Base-by-base conservation (phyloP, 2,888 invertebrate species). In the Zygogramma bicolorata region DNA sequence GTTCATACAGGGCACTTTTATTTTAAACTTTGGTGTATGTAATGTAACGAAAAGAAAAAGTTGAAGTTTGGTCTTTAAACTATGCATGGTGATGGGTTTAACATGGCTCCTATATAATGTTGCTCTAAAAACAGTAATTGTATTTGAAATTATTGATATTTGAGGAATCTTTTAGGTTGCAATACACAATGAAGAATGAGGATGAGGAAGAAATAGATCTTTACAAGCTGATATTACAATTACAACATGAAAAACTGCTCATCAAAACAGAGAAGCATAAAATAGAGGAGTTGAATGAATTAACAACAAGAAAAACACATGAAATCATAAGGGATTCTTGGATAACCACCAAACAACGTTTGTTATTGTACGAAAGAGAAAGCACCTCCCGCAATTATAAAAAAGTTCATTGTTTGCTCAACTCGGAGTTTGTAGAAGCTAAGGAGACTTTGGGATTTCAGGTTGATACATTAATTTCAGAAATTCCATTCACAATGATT, bases 221-320 rank as follows among this genome's bases (percentile, higher is more conserved):
- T 13, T 83, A 78, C 70, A 92, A 93, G 80, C 86, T 94, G 75
- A 91, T 93, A 25, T 88, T 89, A 77, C 93, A 94, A 85, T 88
- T 97, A 78, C 91, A 94, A 70, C 92, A 95, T 85, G 98, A 98
- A 87, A 93, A 95, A 81, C 90, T 97, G 69, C 96, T 96, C 85
- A 94, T 97, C 68, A 92, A 92, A 79, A 93, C 95, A 2, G 97
- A 98, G 86, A 93, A 94, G 85, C 92, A 93, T 83, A 92, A 94
- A 85, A 91, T 96, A 82, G 93, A 93, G 81, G 91, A 90, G 81
- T 88, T 95, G 34, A 95, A 95, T 85, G 92, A 93, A 84, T 91
- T 93, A 82, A 89, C 91, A 20, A 83, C 87, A 61, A 87, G 86
- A 70, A 88, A 90, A 63, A 91, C 91, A 0, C 90, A 91, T 75